Evolutionary conservation across 1,140 invertebrate species (phyloP).

Genomic region (Drosophila suzukii): DNA sequence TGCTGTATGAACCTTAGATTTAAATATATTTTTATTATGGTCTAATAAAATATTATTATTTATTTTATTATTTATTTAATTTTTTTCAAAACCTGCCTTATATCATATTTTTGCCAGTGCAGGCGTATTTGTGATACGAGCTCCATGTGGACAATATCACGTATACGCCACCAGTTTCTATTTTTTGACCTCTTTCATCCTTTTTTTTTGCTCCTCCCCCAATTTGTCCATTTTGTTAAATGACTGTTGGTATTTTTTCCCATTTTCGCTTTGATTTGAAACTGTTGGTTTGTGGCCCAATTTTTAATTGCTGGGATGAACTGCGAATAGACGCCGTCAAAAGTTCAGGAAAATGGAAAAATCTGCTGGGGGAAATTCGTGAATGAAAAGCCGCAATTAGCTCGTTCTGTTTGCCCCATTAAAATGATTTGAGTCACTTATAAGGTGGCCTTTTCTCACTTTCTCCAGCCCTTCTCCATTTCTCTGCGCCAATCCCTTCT

Average conservation of each 20-base stretch:
- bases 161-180: background rate
- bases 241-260: background rate
- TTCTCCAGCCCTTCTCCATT: background rate
- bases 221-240: background rate
- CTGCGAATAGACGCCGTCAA: background rate
- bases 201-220: background rate
- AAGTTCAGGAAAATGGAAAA: background rate
- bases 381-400: background rate
- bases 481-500: background rate
- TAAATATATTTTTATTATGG: too few relatives aligned
- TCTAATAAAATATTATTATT: too few relatives aligned
- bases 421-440: background rate
- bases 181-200: background rate
- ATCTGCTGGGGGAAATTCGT: background rate
- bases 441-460: background rate
- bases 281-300: background rate
- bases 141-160: background rate
- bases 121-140: background rate
- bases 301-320: slow-evolving; percentile 14
- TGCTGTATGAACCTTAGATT: too few relatives aligned
- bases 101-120: background rate
- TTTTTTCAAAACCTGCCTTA: too few relatives aligned
- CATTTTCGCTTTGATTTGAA: background rate
- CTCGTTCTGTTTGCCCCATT: background rate
- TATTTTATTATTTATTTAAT: too few relatives aligned